Percentiles rank a stretch among this genome's conserved stretches.
Conservation (phyloP, 1,140 invertebrate species). For the Onthophagus taurus region DNA sequence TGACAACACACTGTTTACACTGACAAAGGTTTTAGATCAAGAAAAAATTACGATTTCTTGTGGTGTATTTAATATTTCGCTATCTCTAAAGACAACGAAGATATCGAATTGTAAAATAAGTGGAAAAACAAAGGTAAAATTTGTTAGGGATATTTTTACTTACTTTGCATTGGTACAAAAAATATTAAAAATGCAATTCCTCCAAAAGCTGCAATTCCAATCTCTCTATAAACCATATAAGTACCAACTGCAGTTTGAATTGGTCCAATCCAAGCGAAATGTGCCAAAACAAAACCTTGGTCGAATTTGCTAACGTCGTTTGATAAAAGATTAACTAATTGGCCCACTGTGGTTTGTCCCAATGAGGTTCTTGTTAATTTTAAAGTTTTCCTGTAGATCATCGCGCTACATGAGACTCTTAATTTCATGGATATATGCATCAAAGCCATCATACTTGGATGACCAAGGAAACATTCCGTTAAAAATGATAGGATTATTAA, state of each 20-base stretch:
- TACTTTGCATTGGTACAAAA: slow-evolving; percentile 76
- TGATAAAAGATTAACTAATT: slow-evolving; percentile 88
- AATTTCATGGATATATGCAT: slow-evolving; percentile 71
- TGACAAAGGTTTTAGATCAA: too few relatives aligned
- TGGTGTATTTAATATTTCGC: too few relatives aligned
- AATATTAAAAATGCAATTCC: slow-evolving; percentile 68
- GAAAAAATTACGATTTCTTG: too few relatives aligned
- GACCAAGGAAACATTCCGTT: slow-evolving; percentile 58
- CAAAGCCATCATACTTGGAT: slow-evolving; percentile 68
- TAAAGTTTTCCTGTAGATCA: slow-evolving; percentile 72
- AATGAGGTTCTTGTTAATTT: slow-evolving; percentile 58
- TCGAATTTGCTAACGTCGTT: slow-evolving; percentile 67
- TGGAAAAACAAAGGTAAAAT: too few relatives aligned
- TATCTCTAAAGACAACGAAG: too few relatives aligned
- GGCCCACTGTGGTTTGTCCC: slow-evolving; percentile 68
- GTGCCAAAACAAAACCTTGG: slow-evolving; percentile 34
- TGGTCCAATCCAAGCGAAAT: slow-evolving; percentile 47
- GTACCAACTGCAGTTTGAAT: slow-evolving; percentile 42
- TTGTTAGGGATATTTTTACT: too few relatives aligned
- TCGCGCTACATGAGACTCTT: slow-evolving; percentile 62
- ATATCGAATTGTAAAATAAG: too few relatives aligned
- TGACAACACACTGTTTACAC: too few relatives aligned
- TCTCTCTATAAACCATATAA: slow-evolving; percentile 38
- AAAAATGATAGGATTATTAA: slow-evolving; percentile 60
- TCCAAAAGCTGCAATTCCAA: slow-evolving; percentile 51